A percentile compares a stretch with the other conserved stretches of the same genome.
These are phyloP conservation scores for Ferrisia virgata DNA, from an alignment of 2,888 invertebrate genomes.

Conservation along the genomic window DNA sequence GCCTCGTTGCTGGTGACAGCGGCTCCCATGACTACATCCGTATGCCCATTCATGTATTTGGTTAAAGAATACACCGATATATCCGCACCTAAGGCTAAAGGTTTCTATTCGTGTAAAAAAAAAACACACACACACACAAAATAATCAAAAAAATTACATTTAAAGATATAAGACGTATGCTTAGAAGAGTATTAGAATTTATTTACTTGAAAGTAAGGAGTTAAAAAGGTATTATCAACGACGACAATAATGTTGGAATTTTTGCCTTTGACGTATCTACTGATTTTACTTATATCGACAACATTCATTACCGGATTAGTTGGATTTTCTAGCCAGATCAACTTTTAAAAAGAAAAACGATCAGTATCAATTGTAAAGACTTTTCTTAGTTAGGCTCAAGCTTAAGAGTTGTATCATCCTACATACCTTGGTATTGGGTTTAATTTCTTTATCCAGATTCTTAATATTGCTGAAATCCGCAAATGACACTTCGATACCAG, in stretches of 20 bases:
- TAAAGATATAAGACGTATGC: neutral
- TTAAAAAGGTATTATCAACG: constrained; percentile 92
- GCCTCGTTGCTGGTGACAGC: constrained; percentile 70
- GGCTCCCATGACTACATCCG: constrained; percentile 95
- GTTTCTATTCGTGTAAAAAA: constrained; percentile 60
- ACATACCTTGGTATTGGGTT: constrained; percentile 58
- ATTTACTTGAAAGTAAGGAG: constrained; percentile 74
- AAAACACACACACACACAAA: no score
- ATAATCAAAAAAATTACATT: no score
- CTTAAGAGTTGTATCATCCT: no score
- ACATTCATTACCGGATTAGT: constrained; percentile 90
- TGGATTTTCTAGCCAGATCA: constrained; percentile 92
- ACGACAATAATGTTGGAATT: constrained; percentile 64
- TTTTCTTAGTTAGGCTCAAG: no score
- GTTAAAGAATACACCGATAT: constrained; percentile 87
- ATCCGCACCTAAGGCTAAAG: constrained; percentile 87
- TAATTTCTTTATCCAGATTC: constrained; percentile 66
- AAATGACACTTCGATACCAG: constrained; percentile 73
- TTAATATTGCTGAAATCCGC: constrained; percentile 70
- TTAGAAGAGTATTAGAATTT: no score
- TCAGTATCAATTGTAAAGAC: no score
- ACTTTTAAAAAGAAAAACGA: constrained; percentile 58
- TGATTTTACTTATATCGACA: constrained; percentile 75
- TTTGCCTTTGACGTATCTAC: constrained; percentile 60
- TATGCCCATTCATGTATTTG: constrained; percentile 98